Base-by-base conservation (phyloP, 2,888 invertebrate species). In the Tyria jacobaeae region DNA sequence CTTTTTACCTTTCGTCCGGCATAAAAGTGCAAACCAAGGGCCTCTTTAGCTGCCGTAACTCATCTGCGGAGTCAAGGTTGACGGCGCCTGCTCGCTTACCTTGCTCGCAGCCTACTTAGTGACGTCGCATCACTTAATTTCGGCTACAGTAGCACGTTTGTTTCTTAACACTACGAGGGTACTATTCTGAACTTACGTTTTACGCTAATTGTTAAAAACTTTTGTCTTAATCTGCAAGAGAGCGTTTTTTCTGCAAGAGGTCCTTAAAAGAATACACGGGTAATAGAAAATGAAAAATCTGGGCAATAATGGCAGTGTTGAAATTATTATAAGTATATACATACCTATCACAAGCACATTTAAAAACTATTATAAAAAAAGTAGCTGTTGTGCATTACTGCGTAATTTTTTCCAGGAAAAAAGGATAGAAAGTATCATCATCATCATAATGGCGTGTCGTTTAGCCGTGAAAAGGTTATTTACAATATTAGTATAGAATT, bases 41-140 rank as follows among this genome's bases (percentile, higher is more conserved):
- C 63, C 64, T 60, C 64, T 55, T 67, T 64, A 4, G 27, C 27
- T 31, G 27, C 27, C 7, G 67, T 73, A 69, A 69, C 68, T 61
- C 68, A 73, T 68, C 66, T 71, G 70, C 53, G 39, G 57, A 66
- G 70, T 73, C 84, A 86, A 85, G 86, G 86, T 87, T 86, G 81
- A 54, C 80, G 62, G 70, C 84, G 57, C 65, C 86, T 83, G 82
- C 73, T 41, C 49, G 75, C 64, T 73, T 72, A 71, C 83, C 82
- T 85, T 83, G 80, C 66, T 66, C 62, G 63, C 61, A 64, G 58
- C 61, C 54, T 69, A 66, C 68, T 75, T 71, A 78, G 64, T 78
- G 76, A 79, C 73, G 76, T 76, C 74, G 77, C 71, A 75, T 75
- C 74, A 77, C 74, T 76, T 70, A 71, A 78, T 76, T 83, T 82